Conservation (phyloP, 2,888 invertebrate species). For the Rotaria socialis region DNA sequence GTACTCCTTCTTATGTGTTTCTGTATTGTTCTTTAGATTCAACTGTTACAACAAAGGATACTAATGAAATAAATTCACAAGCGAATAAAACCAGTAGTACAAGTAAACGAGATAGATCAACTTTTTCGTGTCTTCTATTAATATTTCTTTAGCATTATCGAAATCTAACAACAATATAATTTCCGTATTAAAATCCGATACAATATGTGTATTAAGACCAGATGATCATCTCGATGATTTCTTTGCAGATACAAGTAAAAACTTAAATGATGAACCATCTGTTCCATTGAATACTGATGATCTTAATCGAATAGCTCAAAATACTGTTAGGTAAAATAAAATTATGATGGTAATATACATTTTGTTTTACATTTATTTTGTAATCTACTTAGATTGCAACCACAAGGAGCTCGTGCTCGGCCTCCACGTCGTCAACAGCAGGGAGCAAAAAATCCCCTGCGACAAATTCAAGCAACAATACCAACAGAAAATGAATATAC, state of each 20-base stretch:
- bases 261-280: neutral
- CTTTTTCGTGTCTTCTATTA: neutral
- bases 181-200: constrained; percentile 3
- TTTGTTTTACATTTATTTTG: neutral
- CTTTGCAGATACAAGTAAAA: neutral
- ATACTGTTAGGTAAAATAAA: neutral
- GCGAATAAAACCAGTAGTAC: neutral
- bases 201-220: constrained; percentile 8
- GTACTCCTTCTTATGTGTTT: neutral
- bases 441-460: constrained; percentile 28
- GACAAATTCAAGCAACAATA: constrained; percentile 26
- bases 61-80: neutral
- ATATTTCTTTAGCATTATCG: neutral
- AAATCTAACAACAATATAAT: neutral
- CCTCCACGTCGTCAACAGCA: constrained; percentile 28
- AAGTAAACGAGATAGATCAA: neutral
- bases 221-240: constrained; percentile 26
- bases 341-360: neutral
- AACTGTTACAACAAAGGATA: neutral
- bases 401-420: neutral
- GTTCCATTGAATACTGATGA: constrained; percentile 8
- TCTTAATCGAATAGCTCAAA: constrained; percentile 24
- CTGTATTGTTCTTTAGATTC: neutral
- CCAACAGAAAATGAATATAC: constrained; percentile 11
- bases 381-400: constrained; percentile 16